phyloP scores from a whole-genome alignment of 2,888 invertebrate genomes.

The Lochmaea capreae region DNA sequence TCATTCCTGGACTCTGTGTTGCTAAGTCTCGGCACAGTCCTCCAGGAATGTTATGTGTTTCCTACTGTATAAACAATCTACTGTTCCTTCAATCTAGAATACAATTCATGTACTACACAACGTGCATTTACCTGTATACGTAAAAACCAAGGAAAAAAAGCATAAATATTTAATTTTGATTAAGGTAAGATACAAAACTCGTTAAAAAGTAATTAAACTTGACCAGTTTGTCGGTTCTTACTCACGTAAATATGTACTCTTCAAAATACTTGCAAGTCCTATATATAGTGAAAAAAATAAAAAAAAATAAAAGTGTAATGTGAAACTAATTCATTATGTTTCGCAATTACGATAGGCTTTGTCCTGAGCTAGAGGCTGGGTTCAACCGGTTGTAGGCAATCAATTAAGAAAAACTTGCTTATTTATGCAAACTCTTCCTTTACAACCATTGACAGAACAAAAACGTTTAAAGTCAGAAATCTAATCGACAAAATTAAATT shows the following conservation, averaged over 20 bases:
- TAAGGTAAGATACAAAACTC: background rate
- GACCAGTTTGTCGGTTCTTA: background rate
- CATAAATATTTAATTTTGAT: constrained; percentile 4
- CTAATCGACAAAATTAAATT: background rate
- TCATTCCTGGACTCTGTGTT: no score
- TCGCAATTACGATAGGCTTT: constrained; percentile 26
- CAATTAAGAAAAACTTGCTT: constrained; percentile 25
- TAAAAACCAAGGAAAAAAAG: background rate
- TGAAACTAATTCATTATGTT: constrained; percentile 30
- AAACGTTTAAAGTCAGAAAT: background rate
- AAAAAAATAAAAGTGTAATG: constrained; percentile 23
- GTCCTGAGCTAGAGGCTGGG: constrained; percentile 26
- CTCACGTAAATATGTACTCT: background rate
- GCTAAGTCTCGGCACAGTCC: no score
- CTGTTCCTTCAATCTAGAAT: no score
- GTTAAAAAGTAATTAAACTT: constrained; percentile 2
- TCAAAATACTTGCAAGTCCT: constrained; percentile 20
- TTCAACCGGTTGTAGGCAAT: constrained; percentile 26
- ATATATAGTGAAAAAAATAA: constrained; percentile 24
- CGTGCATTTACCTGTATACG: no score
- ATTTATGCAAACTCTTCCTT: constrained; percentile 27
- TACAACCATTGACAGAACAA: constrained; percentile 16
- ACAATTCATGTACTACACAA: no score
- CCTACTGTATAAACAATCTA: no score
- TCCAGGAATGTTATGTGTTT: no score